Conservation (phyloP, 2,113 vertebrate species). For the Lethenteron reissneri region DNA sequence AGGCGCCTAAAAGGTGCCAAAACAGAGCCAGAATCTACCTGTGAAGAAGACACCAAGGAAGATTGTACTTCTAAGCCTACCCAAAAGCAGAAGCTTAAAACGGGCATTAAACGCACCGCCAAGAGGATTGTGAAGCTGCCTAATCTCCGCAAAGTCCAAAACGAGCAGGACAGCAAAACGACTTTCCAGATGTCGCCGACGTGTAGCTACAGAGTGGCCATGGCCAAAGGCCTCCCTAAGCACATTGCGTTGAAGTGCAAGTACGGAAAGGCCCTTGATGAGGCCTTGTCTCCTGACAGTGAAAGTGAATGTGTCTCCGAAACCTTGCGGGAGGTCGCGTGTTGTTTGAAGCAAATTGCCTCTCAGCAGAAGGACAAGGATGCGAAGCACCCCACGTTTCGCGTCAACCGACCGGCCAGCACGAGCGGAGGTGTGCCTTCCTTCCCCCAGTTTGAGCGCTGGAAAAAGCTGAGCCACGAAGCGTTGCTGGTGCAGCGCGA, state of each 20-base stretch:
- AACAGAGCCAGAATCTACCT: too few species aligned
- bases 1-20: too few species aligned
- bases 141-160: not conserved
- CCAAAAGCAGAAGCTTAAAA: conserved; percentile 1
- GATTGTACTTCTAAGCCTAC: not conserved
- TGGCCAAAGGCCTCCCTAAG: conserved; percentile 4
- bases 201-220: not conserved
- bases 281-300: not conserved
- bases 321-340: conserved; percentile 1
- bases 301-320: not conserved
- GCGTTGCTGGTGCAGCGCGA: not conserved
- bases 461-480: not conserved
- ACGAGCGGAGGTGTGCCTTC: too few species aligned
- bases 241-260: not conserved
- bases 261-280: not conserved
- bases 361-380: conserved; percentile 6
- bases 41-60: too few species aligned
- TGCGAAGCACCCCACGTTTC: not conserved
- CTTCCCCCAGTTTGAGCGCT: conserved; percentile 1
- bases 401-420: not conserved
- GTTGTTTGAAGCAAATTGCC: conserved; percentile 1
- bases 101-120: not conserved
- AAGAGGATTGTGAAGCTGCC: conserved; percentile 1
- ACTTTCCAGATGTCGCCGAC: not conserved
- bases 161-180: not conserved